A percentile compares a stretch with the other conserved stretches of the same genome.
These are phyloP conservation scores for Lycaena phlaeas DNA, from an alignment of 2,888 invertebrate genomes.

Conservation along the genomic window DNA sequence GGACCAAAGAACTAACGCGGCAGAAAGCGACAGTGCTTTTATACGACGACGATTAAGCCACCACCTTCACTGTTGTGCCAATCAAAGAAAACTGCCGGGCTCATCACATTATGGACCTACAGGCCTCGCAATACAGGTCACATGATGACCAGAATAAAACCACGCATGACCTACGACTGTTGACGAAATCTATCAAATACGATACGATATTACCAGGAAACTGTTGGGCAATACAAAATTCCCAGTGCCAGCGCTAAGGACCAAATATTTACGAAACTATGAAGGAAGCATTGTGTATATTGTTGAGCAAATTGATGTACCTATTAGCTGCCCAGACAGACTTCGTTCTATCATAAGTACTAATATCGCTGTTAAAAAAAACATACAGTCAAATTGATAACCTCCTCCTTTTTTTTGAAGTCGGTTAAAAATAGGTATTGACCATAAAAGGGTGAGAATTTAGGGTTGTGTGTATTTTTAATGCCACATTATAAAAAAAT, in stretches of 20 bases:
- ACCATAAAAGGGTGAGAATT: too few relatives aligned
- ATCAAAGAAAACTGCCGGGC: slow-evolving; percentile 26
- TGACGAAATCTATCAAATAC: slow-evolving; percentile 20
- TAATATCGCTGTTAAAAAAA: too few relatives aligned
- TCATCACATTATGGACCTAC: slow-evolving; percentile 41
- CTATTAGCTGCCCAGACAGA: too few relatives aligned
- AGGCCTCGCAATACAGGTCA: slow-evolving; percentile 17
- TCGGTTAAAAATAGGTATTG: too few relatives aligned
- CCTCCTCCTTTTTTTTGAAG: too few relatives aligned
- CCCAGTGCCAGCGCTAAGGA: slow-evolving; percentile 12
- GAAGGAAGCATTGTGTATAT: too few relatives aligned
- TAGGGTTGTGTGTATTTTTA: too few relatives aligned
- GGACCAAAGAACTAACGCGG: slow-evolving; percentile 56
- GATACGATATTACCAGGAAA: slow-evolving; percentile 43
- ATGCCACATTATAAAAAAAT: too few relatives aligned
- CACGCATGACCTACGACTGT: slow-evolving; percentile 12
- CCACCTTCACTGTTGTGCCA: slow-evolving; percentile 48
- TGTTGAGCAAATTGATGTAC: too few relatives aligned
- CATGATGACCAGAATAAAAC: slow-evolving; percentile 11
- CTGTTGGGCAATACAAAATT: slow-evolving; percentile 37
- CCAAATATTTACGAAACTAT: too few relatives aligned
- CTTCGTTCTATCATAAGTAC: too few relatives aligned
- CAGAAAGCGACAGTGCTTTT: slow-evolving; percentile 65
- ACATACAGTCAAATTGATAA: too few relatives aligned
- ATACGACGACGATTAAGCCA: slow-evolving; percentile 59